Base-by-base conservation (phyloP, 2,113 vertebrate genomes). In the Engystomops pustulosus region DNA sequence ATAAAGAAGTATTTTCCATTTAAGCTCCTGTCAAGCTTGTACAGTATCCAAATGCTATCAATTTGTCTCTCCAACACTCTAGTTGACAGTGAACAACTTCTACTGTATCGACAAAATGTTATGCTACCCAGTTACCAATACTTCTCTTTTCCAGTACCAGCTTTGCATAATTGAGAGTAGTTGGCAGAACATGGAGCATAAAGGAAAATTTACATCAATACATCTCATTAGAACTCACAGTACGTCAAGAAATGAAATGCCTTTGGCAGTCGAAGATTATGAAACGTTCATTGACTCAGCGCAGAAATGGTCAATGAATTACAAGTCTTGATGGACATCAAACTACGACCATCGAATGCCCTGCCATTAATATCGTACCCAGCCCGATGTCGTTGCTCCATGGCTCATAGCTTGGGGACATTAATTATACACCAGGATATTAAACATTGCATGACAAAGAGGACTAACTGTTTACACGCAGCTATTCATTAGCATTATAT, bases 401-500 rank as follows among this genome's bases (percentile, higher is more conserved):
- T 60, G 34, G 34, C 51, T 41, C 51, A 41, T 58, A 58, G 34
- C 34, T 71, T 32, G 4, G 30, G 67, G 34, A 41, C 34, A 58
- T 55, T 72, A 41, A 81, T 58, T 38, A 71, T 34, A 81, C 5
- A 41, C 7, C 9, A 11, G 36, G 15, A 18, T 20, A 80, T 27
- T 30, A 34, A 38, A 41, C 49, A 55, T 27, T 15, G 67, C 49
- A 27, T 41, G 70, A 71, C 80, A 71, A 41, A 53, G 8, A n/a
- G n/a, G 49, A 38, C 67, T 71, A 41, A 71, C 80, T 71, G 80
- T 71, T 36, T 53, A 72, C 75, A 58, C 34, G 36, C 75, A 17
- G 34, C 75, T 27, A 82, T 72, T 82, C 32, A 36, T 51, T 78
- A 78, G 14, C 60, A 75, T 75, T 83, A 65, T 65, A 69, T 44